phyloP scores from a whole-genome alignment of 2,888 invertebrate genomes.

The Drosophila histrio region DNA sequence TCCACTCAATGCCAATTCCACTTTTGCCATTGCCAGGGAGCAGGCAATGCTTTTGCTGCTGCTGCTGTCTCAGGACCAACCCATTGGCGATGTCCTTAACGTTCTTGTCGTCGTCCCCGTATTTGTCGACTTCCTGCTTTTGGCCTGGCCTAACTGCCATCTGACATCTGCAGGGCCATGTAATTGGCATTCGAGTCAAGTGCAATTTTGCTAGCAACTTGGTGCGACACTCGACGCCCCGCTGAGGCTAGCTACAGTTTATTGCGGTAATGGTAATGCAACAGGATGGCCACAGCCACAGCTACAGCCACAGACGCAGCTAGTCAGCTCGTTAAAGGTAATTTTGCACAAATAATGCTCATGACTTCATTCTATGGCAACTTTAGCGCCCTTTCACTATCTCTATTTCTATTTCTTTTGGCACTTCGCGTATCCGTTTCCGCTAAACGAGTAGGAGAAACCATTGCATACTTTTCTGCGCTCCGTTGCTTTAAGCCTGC shows the following conservation, averaged over 20 bases:
- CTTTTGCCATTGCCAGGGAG: slow-evolving; percentile 4
- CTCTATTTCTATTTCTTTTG: slow-evolving; percentile 15
- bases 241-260: slow-evolving; percentile 57
- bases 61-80: not conserved
- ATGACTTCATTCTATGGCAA: slow-evolving; percentile 58
- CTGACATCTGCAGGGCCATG: slow-evolving; percentile 73
- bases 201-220: slow-evolving; percentile 74
- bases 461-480: slow-evolving; percentile 39
- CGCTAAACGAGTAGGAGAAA: slow-evolving; percentile 21
- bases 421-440: slow-evolving; percentile 45
- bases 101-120: slow-evolving; percentile 17
- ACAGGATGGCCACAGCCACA: slow-evolving; percentile 59
- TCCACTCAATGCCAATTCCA: slow-evolving; percentile 73
- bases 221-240: slow-evolving; percentile 42
- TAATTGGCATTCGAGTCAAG: slow-evolving; percentile 79
- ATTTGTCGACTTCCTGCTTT: slow-evolving; percentile 32
- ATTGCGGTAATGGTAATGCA: slow-evolving; percentile 79
- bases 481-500: slow-evolving; percentile 46
- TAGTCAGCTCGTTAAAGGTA: slow-evolving; percentile 80
- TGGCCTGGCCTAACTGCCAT: slow-evolving; percentile 48
- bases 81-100: slow-evolving; percentile 19
- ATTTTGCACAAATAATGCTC: slow-evolving; percentile 78
- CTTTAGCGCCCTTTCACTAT: not conserved
- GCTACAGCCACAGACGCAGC: slow-evolving; percentile 30
- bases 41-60: slow-evolving; percentile 11